Evolutionary conservation across 2,888 invertebrate genomes (phyloP), one percentile per base, ranked within the genome.

Genomic region (Lysandra bellargus): DNA sequence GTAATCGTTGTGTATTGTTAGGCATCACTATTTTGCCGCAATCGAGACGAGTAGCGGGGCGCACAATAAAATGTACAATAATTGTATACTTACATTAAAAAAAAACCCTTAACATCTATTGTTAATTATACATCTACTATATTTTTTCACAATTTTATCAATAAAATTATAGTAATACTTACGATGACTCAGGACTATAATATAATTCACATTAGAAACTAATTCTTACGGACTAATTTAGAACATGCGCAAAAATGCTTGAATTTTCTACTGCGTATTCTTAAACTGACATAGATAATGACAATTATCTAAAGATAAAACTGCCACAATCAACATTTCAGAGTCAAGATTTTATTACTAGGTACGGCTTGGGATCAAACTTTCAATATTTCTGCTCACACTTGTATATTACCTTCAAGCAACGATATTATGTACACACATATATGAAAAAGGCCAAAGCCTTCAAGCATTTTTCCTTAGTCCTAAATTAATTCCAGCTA

Each of bases 141-240:
- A 69, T 61, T 49, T 30, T 53, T 60, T 75, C 79, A 75, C 53
- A 73, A 37, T 79, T 78, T 78, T 78, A 80, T 69, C 79, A 82
- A 80, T 81, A 82, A 84, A 82, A 83, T 82, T 87, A 86, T 86
- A 87, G 87, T 89, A 91, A 90, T 92, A 92, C 90, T 92, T 90
- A 91, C 88, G 87, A 88, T 92, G 91, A 91, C 88, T 91, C 86
- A 85, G 84, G 85, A 87, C 84, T 87, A 87, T 84, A 85, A 87
- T 85, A 84, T 81, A 83, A 83, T 84, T 82, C 80, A 83, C 82
- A 85, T 83, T 88, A 44, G 88, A 86, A 89, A 91, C 89, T 92
- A 92, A 90, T 87, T 82, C 89, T 91, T 92, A 92, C 33, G 69
- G 69, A 33, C 33, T 37, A 37, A 69, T 37, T 69, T 33, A 69